Conservation (phyloP, 2,113 vertebrate genomes). For the Myocastor coypus region DNA sequence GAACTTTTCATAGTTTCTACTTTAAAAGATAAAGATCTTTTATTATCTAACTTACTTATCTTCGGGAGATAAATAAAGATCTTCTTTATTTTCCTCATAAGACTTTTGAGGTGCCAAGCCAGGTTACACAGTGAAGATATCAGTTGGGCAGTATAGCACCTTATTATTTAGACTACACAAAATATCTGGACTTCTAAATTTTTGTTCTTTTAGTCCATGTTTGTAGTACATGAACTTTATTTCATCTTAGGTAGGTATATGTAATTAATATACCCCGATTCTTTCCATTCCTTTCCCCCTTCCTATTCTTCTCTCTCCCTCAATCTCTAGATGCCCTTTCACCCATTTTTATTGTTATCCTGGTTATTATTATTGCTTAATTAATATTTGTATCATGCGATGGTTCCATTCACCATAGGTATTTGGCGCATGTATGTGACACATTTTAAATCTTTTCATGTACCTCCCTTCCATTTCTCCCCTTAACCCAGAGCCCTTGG, state of each 20-base stretch:
- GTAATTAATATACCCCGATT: neutral
- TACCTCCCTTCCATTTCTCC: neutral
- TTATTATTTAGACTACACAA: neutral
- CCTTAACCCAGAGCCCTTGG: neutral
- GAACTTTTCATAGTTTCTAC: constrained; percentile 11
- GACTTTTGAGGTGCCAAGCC: constrained; percentile 10
- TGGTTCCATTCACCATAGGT: neutral
- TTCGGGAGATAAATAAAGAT: neutral
- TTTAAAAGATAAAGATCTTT: neutral
- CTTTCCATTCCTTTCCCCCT: neutral
- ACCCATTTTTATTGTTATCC: neutral
- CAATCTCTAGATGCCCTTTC: neutral
- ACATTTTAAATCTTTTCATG: neutral
- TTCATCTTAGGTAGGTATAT: neutral
- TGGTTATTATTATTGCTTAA: neutral
- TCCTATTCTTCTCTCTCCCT: neutral
- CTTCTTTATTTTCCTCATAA: neutral
- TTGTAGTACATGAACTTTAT: neutral
- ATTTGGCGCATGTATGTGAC: neutral
- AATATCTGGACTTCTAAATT: neutral
- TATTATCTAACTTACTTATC: no score
- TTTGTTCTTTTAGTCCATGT: neutral
- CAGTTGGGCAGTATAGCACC: neutral
- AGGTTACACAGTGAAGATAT: neutral
- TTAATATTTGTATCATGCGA: neutral